Base-by-base conservation (phyloP, 2,888 invertebrate species). In the Nowickia ferox region DNA sequence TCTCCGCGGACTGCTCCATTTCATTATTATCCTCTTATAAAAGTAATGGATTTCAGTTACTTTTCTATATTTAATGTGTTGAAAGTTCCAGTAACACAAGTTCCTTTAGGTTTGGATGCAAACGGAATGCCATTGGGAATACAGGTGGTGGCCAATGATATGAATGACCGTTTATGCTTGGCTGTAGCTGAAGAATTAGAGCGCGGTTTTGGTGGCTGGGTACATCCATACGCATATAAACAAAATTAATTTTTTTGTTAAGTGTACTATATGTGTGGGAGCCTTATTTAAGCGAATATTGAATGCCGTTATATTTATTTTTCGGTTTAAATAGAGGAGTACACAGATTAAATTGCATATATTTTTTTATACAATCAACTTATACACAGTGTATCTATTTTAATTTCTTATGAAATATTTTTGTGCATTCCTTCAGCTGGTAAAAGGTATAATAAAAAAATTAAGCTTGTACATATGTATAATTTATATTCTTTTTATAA, bases 121-220 rank as follows among this genome's bases (percentile, higher is more conserved):
- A 95, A 96, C 87, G 97, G 98, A 1, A 93, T 98, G 88, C 98
- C 98, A 0, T 94, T 98, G 81, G 98, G 98, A 22, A 94, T 98
- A 81, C 98, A 98, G 93, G 96, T 97, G 1, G 95, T 98, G n/a
- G 95, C 96, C 4, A 96, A 95, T 78, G 94, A 96, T 87, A 95
- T 96, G 90, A 96, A 97, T 89, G 99, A 99, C 92, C 95, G 96
- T 84, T 92, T 98, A 65, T 97, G 97, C 87, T 92, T 99, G 68
- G 97, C 97, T n/a, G 96, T 98, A 2, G 98, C 98, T 1, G 95
- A 95, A 90, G 97, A 98, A 91, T 92, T 99, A 72, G 98, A 98
- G 90, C 95, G 95, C 88, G 95, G 95, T 2, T 98, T 98, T 90
- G 98, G 98, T 57, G 98, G 98, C 5, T 98, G 98, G 98, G 94